These are phyloP conservation scores for Capreolus pygargus DNA, from an alignment of 2,113 vertebrate genomes.

Conservation along the genomic window DNA sequence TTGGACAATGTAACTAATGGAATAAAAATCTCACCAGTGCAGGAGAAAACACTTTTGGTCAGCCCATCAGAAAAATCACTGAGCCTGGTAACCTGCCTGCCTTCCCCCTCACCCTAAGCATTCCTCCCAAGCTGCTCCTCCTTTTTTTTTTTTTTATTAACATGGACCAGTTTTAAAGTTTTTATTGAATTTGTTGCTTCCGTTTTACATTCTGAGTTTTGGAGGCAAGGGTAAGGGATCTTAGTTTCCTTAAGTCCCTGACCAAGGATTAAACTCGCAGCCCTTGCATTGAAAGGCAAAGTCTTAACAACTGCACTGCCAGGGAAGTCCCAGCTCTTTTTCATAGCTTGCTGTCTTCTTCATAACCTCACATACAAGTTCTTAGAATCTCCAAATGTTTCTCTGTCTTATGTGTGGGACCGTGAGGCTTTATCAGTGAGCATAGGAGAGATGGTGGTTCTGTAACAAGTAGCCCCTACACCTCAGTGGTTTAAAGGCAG, in stretches of 20 bases:
- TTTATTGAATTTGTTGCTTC: neutral
- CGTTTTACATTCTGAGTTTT: neutral
- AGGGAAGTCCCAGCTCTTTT: neutral
- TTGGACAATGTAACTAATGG: neutral
- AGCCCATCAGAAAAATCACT: neutral
- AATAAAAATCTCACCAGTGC: neutral
- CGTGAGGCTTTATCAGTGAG: neutral
- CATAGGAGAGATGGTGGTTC: neutral
- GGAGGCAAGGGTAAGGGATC: neutral
- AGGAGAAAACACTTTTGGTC: neutral
- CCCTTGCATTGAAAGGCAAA: neutral
- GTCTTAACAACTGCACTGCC: neutral
- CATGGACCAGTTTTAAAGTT: neutral
- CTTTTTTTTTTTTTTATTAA: neutral
- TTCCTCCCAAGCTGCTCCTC: neutral
- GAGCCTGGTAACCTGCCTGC: neutral
- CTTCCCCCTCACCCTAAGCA: accelerated
- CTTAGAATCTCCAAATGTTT: neutral
- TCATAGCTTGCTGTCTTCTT: neutral
- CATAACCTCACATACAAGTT: neutral
- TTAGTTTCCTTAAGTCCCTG: neutral
- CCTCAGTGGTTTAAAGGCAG: neutral
- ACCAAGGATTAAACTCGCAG: neutral
- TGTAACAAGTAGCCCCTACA: neutral
- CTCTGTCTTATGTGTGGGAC: neutral